Base-by-base conservation (phyloP, 2,797 vertebrate species). In the Smutsia gigantea region DNA sequence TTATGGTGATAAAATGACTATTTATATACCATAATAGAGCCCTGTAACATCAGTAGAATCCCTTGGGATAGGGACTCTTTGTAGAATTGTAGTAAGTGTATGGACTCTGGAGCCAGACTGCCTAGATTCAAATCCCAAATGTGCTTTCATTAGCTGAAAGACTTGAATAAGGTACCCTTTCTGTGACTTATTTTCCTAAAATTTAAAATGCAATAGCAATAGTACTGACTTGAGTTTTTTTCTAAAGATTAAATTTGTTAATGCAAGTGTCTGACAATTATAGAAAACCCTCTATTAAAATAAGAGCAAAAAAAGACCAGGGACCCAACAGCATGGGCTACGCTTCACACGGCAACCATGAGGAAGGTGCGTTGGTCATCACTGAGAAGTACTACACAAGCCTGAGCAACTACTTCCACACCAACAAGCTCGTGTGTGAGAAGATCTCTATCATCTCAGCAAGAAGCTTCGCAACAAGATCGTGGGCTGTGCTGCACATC, bases 161-260 rank as follows among this genome's bases (percentile, higher is more conserved):
- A 27, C 42, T 81, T 25, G 1, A 90, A 61, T 7, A 57, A 61
- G 5, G 27, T 87, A 34, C 1, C 14, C 5, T 49, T 59, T 59
- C 29, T 84, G 17, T 78, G 59, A 74, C 7, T 66, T 88, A 51
- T 7, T 78, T 61, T 87, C 13, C 14, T 25, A 69, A 71, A 90
- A 25, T 79, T 90, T 72, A 69, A 95, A 90, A 64, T 57, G 7
- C 81, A 93, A 75, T 90, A 84, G 46, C 5, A 57, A n/a, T 23
- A 81, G 13, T 55, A 39, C 46, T 68, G 37, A 87, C 5, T 55
- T 18, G 27, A 66, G 55, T 66, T 23, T 86, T 86, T 72, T 81
- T 64, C 2, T 27, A 7, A 85, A 85, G 4, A 87, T 64, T 77
- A 55, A 87, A 64, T 84, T 37, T 68, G 21, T 79, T 88, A 75